Base-by-base conservation (phyloP, 2,113 vertebrate genomes). In the Ageneiosus marmoratus region DNA sequence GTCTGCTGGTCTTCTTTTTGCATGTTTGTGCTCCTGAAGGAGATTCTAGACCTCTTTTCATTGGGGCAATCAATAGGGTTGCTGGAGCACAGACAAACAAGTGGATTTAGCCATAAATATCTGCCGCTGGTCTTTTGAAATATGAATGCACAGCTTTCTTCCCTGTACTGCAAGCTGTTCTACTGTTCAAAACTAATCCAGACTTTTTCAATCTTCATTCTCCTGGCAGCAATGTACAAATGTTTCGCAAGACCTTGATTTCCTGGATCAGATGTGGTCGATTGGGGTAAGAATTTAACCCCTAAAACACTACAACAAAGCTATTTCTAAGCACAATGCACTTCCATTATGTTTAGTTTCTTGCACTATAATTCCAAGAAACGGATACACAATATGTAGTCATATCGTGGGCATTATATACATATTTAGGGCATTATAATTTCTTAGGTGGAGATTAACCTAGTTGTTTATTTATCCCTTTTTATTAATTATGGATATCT, bases 1-100 rank as follows among this genome's bases (percentile, higher is more conserved):
- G 44, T 51, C 46, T 15, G 16, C 72, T 34, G 55, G 46, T 53
- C 58, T 48, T 12, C 46, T 48, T 83, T 53, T 63, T 53, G 72
- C 72, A 76, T 76, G 65, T 76, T 29, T 37, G 13, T 53, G 32
- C 13, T 77, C 44, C 60, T 55, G 29, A 18, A 65, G 60, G 32
- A 73, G 72, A 51, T 50, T 53, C 27, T 83, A 20, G 32, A 70
- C 32, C 32, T 53, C 58, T 60, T 24, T 44, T 67, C 73, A 77
- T 44, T 53, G 46, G 41, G 32, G 24, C 46, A 65, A 83, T 76
- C 81, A 83, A 65, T 83, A 65, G 44, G 63, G 44, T 76, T 63
- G 72, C 58, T 76, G 46, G 65, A 65, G 70, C 44, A 51, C 46
- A 77, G 15, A n/a, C 81, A 83, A 83, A 65, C 81, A 82, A 65